Evolutionary conservation across 2,797 vertebrate species (phyloP), one percentile per base, ranked within the genome.

Genomic region (Malacoraja senta): DNA sequence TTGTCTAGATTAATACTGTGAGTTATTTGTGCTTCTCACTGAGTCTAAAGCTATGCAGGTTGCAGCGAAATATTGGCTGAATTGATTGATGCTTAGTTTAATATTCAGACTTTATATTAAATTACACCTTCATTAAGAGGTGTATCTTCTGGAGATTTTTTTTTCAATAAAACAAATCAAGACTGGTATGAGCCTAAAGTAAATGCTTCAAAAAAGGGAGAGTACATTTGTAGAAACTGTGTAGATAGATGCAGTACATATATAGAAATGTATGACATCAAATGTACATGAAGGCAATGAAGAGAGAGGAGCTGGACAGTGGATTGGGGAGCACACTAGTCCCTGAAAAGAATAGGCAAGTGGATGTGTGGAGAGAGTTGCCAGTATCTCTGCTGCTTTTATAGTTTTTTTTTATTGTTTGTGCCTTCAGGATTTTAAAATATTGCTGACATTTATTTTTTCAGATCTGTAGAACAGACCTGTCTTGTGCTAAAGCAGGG

Each of bases 381-480:
- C 13, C 21, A 35, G 17, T 71, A 92, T 76, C 90, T 92, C 71
- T 92, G 71, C 90, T 92, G 90, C 90, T 44, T 91, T 91, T 91
- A 29, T 44, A 74, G 38, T 38, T 72, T 91, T 44, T 91, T 29
- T 74, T 38, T 53, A 26, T 91, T 7, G 65, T 72, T 74, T 71
- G 38, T 71, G 65, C 35, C 65, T 74, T 92, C 29, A 24, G 2
- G 21, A 72, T 92, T 92, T 92, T 92, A 44, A 92, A 92, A 92
- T 76, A 92, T 92, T 74, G 90, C 90, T 84, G 81, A 44, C 53
- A 21, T 76, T 92, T 92, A 74, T 53, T 92, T 92, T 91, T 92
- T 92, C 90, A 92, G 90, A 76, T 92, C 71, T 92, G 90, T 92
- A 92, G 90, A 92, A 76, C 90, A 92, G 71, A 76, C 90, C 71